These are phyloP conservation scores for Phalacrocorax aristotelis DNA, from an alignment of 2,113 vertebrate species.

Conservation along the genomic window DNA sequence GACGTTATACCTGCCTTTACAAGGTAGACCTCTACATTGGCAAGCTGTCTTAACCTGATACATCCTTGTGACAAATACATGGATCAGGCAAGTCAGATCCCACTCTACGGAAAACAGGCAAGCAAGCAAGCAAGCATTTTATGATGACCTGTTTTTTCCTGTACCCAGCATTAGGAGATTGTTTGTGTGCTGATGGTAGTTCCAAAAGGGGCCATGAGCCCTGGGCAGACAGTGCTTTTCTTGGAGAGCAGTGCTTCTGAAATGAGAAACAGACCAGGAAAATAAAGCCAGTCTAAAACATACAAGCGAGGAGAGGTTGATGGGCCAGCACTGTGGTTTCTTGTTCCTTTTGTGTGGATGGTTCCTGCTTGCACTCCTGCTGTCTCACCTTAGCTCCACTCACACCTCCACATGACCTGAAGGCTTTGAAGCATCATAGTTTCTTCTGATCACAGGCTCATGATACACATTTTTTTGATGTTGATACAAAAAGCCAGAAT, in stretches of 20 bases:
- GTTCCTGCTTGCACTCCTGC: neutral
- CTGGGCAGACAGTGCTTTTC: slow-evolving; percentile 27
- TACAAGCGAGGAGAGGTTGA: neutral
- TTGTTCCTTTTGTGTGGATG: neutral
- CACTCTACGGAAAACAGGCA: neutral
- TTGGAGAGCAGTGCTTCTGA: neutral
- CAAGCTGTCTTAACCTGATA: neutral
- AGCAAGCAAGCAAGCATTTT: neutral
- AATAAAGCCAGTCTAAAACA: neutral
- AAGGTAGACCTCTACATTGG: neutral
- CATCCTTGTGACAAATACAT: neutral
- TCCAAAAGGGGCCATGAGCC: neutral
- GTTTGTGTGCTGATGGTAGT: neutral
- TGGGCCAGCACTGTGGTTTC: neutral
- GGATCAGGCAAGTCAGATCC: neutral
- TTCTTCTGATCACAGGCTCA: neutral
- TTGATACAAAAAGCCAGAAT: neutral
- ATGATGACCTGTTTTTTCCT: slow-evolving; percentile 9
- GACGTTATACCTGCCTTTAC: neutral
- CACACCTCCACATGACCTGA: neutral
- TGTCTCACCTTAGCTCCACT: neutral
- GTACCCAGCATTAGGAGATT: neutral
- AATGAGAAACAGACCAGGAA: slow-evolving; percentile 43
- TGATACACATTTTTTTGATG: too few species aligned
- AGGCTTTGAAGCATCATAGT: neutral